phyloP scores from a whole-genome alignment of 2,888 invertebrate species.

The Dryocosmus kuriphilus region DNA sequence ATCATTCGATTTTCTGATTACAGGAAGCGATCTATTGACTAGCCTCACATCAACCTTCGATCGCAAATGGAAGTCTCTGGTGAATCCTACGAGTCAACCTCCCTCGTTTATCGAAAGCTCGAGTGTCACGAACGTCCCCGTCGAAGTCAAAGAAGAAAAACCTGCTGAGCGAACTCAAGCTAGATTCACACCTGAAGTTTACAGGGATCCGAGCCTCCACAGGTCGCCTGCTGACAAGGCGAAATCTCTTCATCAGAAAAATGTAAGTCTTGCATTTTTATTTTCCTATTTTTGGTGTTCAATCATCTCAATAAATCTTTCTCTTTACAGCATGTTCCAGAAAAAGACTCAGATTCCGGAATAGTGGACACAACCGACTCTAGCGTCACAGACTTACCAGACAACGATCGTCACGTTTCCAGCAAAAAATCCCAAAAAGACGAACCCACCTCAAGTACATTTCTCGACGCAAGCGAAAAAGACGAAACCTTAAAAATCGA shows the following conservation, averaged over 20 bases:
- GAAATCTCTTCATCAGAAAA: constrained; percentile 63
- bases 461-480: constrained; percentile 75
- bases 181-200: constrained; percentile 64
- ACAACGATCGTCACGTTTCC: constrained; percentile 76
- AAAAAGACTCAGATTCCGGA: constrained; percentile 74
- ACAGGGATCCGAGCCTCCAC: constrained; percentile 73
- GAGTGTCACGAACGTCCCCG: constrained; percentile 60
- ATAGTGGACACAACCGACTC: constrained; percentile 43
- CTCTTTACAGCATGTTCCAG: constrained; percentile 71
- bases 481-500: constrained; percentile 67
- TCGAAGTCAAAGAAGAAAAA: constrained; percentile 74
- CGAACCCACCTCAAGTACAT: constrained; percentile 52
- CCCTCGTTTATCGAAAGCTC: constrained; percentile 43
- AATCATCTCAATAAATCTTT: not conserved
- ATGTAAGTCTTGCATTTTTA: constrained; percentile 62
- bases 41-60: constrained; percentile 92
- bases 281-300: no score
- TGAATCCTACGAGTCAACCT: constrained; percentile 79
- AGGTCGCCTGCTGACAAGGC: constrained; percentile 68
- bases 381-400: constrained; percentile 68
- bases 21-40: constrained; percentile 91
- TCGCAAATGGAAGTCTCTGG: constrained; percentile 87
- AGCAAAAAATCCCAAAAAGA: constrained; percentile 50
- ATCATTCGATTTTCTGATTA: constrained; percentile 73
- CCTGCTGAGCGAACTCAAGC: constrained; percentile 51